Base-by-base conservation (phyloP, 2,888 invertebrate genomes). In the Eupithecia exiguata region DNA sequence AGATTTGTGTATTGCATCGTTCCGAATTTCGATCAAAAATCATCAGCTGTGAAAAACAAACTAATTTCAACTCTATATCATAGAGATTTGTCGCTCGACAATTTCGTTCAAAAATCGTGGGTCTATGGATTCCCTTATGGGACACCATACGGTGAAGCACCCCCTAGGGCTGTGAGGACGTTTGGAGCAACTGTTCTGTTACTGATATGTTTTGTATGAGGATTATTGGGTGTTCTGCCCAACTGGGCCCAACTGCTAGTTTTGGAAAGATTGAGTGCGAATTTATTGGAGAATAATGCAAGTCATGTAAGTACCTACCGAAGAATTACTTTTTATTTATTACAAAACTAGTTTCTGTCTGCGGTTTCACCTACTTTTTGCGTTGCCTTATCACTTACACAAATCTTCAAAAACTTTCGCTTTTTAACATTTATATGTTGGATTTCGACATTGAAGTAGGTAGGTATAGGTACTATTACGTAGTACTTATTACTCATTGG, bases 151-250 rank as follows among this genome's bases (percentile, higher is more conserved):
- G 78, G 75, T 76, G 70, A 85, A 88, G 86, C 82, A 87, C 88
- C 87, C 89, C 88, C 89, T 81, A 36, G 88, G 87, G 87, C 82
- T 84, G 25, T 10, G 14, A 58, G 58, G 14, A 58, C 85, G 85
- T 83, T 81, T 76, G 74, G 80, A 78, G 74, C 82, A 82, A 81
- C 82, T 82, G 81, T 80, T 80, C 66, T 62, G 81, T 66, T 80
- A 82, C 79, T 76, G 79, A 87, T 87, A 89, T 83, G 87, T 86
- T 86, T 87, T 86, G 84, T 85, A 84, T 84, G 75, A 71, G 78
- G 69, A 78, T 80, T 80, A 75, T 73, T 68, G 46, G 36, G 66
- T 66, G 66, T 66, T 66, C 66, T 66, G 66, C 66, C 25, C 49
- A 68, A 68, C 68, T 68, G 68, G 35, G 40, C 66, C 66, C 66